Percentiles rank a stretch among this genome's conserved stretches.
Conservation (phyloP, 2,113 vertebrate species). For the Cryptoleucopteryx plumbea region DNA sequence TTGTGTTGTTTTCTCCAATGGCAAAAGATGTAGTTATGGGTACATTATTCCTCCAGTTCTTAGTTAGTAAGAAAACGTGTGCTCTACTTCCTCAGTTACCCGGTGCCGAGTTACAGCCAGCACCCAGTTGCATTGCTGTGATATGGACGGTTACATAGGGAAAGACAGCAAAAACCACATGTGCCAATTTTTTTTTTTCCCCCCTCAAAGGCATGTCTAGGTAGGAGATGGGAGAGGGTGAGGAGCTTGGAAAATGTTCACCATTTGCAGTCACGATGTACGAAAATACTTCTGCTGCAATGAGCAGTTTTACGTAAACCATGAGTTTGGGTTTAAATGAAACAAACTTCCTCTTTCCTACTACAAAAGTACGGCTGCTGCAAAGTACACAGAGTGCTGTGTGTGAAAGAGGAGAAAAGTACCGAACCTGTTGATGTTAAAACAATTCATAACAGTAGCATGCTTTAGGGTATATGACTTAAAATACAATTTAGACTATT, state of each 20-base stretch:
- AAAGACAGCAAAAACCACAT: neutral
- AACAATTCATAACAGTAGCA: neutral
- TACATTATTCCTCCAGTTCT: neutral
- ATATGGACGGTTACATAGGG: neutral
- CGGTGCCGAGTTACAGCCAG: neutral
- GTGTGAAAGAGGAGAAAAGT: neutral
- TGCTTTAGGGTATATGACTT: neutral
- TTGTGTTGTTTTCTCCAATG: neutral
- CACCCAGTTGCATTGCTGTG: neutral
- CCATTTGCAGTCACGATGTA: neutral
- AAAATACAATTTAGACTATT: neutral
- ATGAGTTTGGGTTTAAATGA: constrained; percentile 10
- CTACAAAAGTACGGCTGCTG: constrained; percentile 6
- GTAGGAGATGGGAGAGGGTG: neutral
- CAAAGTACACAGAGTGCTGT: neutral
- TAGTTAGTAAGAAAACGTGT: neutral
- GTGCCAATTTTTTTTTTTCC: neutral
- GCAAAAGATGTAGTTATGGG: neutral
- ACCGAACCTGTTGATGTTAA: neutral
- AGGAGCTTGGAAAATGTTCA: neutral
- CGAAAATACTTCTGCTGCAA: neutral
- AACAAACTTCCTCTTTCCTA: constrained; percentile 29
- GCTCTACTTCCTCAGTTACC: neutral
- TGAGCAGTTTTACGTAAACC: neutral
- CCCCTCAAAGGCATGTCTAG: neutral